phyloP scores from a whole-genome alignment of 2,113 vertebrate genomes.

The Rhombomys opimus region DNA sequence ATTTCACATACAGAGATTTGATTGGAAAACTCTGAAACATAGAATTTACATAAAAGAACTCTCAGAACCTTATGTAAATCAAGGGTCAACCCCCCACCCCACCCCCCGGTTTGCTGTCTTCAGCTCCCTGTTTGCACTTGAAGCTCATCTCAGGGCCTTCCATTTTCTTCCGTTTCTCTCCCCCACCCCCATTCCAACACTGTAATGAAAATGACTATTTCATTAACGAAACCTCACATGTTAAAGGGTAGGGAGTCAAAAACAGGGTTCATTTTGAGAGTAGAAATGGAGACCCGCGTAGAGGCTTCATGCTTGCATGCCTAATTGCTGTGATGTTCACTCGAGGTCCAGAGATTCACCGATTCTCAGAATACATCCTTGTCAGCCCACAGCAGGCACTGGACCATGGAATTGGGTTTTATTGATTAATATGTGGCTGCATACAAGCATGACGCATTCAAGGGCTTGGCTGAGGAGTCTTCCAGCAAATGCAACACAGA shows the following conservation, averaged over 20 bases:
- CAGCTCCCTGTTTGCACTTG: background rate
- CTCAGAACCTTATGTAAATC: background rate
- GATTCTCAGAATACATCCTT: rapidly evolving
- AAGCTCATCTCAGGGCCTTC: background rate
- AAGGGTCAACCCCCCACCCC: no score
- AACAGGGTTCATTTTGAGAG: background rate
- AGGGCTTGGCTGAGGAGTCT: slow-evolving; percentile 8
- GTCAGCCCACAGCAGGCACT: background rate
- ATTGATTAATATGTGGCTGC: slow-evolving; percentile 53
- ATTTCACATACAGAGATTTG: background rate
- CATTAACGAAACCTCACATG: background rate
- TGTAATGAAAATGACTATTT: slow-evolving; percentile 39
- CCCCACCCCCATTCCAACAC: background rate
- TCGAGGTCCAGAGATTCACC: background rate
- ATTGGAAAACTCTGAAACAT: background rate
- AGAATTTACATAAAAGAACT: background rate
- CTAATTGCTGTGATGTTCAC: background rate
- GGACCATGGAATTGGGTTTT: slow-evolving; percentile 59
- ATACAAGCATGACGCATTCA: background rate
- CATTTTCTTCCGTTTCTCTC: background rate
- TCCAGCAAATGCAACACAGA: background rate
- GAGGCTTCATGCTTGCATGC: background rate
- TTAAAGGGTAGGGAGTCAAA: background rate
- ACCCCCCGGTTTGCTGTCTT: background rate
- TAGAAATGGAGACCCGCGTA: background rate